phyloP scores from a whole-genome alignment of 2,797 vertebrate genomes.

The Crenichthys baileyi region DNA sequence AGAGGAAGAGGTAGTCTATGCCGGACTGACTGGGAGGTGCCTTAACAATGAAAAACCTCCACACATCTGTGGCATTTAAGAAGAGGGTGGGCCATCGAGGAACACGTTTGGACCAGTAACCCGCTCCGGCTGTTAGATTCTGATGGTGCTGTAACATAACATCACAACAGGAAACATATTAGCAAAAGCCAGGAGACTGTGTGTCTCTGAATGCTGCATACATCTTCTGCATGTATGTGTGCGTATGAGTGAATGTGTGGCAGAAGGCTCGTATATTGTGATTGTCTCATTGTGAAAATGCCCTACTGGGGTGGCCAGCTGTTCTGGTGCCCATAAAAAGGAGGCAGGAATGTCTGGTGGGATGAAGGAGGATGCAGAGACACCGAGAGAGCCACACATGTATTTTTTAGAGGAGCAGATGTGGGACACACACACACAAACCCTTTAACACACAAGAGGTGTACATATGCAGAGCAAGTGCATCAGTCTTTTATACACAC shows the following conservation, averaged over 20 bases:
- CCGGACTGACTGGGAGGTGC: constrained; percentile 15
- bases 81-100: constrained; percentile 30
- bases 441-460: constrained; percentile 4
- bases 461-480: constrained; percentile 5
- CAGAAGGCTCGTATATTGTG: constrained; percentile 70
- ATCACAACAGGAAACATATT: constrained; percentile 60
- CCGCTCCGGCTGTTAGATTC: constrained; percentile 48
- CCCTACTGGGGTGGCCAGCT: constrained; percentile 89
- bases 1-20: constrained; percentile 25
- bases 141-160: constrained; percentile 58
- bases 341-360: constrained; percentile 89
- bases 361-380: constrained; percentile 78
- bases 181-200: constrained; percentile 44
- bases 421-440: constrained; percentile 55
- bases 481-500: constrained; percentile 10
- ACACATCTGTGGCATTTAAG: constrained; percentile 40
- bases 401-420: constrained; percentile 63
- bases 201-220: not conserved
- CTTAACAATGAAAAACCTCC: constrained; percentile 34
- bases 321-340: constrained; percentile 93
- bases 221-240: constrained; percentile 3
- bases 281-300: constrained; percentile 76
- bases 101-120: constrained; percentile 39
- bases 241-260: constrained; percentile 36
- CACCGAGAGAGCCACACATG: constrained; percentile 43